Conservation (phyloP, 2,888 invertebrate species). For the Drosophila stalkeri region DNA sequence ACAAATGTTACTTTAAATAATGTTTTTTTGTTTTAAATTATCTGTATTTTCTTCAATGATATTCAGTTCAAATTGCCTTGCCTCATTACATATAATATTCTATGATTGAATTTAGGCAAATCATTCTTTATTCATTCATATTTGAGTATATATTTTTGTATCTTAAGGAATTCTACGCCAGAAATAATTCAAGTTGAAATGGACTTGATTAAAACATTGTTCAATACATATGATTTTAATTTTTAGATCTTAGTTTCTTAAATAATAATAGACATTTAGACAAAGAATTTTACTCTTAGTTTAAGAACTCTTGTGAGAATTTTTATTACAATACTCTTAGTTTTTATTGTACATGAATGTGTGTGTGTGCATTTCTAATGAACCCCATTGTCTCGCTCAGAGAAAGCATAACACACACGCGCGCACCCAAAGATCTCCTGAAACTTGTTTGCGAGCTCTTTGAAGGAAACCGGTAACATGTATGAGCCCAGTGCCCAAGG, state of each 20-base stretch:
- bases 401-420: slow-evolving; percentile 51
- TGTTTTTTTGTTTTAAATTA: too few relatives aligned
- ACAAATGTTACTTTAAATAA: too few relatives aligned
- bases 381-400: slow-evolving; percentile 68
- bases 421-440: slow-evolving; percentile 36
- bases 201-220: background rate
- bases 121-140: too few relatives aligned
- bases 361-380: slow-evolving; percentile 70
- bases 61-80: background rate
- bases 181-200: background rate
- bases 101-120: background rate
- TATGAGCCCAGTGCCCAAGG: slow-evolving; percentile 39
- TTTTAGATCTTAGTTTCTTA: background rate
- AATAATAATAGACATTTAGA: background rate
- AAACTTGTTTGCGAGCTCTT: slow-evolving; percentile 73
- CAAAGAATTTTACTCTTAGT: background rate
- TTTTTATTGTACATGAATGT: background rate
- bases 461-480: slow-evolving; percentile 68
- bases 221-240: background rate
- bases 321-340: background rate
- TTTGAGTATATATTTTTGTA: background rate
- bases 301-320: background rate
- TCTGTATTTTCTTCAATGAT: background rate
- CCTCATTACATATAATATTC: background rate
- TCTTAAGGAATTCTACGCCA: background rate